Base-by-base conservation (phyloP, 2,113 vertebrate genomes). In the Scophthalmus maximus region DNA sequence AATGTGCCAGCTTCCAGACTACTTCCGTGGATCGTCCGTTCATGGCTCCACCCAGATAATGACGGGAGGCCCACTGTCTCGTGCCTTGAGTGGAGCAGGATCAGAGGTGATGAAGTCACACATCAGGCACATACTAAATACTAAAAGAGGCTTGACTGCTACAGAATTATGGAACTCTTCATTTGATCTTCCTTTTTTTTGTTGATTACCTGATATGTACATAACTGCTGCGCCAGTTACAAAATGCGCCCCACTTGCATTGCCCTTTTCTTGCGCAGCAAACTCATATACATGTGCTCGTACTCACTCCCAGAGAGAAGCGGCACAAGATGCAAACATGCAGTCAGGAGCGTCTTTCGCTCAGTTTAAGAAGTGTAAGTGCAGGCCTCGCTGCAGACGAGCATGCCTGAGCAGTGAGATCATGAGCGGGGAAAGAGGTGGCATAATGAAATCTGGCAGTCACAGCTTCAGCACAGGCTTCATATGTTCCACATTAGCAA, bases 401-500 rank as follows among this genome's bases (percentile, higher is more conserved):
- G 83, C 93, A 75, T 92, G 87, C 91, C 88, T 92, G 88, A 92
- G 88, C 88, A 80, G 78, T 95, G 95, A 95, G 93, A 92, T 96
- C 94, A 95, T 91, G 86, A 80, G 84, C 69, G 76, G 73, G 82
- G 86, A 88, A 87, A 88, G 91, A 94, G 93, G 90, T 89, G 87
- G 85, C 91, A 92, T 94, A 94, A 93, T 94, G 86, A 93, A 93
- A 92, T 90, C 93, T 95, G 94, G 94, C 92, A 94, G 87, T 85
- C 87, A 72, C 82, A 17, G 89, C 90, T 82, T 7, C 40, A 76
- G 81, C 76, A 0, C 12, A 89, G 89, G 90, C 91, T 90, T 95
- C 93, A 93, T 95, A 94, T 94, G 90, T 95, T 95, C 93, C 92
- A 92, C 89, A 93, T 95, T 91, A 92, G 87, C 84, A 79, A 91